A percentile compares a stretch with the other conserved stretches of the same genome.
Conservation (phyloP, 2,797 vertebrate genomes). For the Aldrovandia affinis region DNA sequence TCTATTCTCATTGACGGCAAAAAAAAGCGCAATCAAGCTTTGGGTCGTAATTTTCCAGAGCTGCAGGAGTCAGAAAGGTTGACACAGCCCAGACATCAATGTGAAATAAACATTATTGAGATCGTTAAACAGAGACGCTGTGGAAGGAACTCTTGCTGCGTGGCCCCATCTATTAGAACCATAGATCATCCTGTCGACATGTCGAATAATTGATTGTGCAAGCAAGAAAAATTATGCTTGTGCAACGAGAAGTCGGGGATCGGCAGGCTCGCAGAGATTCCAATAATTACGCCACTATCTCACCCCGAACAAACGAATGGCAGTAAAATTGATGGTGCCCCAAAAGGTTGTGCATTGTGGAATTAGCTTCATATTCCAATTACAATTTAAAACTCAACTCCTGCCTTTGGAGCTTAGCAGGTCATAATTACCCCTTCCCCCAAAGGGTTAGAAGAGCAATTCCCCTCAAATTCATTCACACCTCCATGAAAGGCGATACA, state of each 20-base stretch:
- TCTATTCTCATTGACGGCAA: neutral
- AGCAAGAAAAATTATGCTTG: slow-evolving; percentile 33
- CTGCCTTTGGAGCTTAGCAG: slow-evolving; percentile 33
- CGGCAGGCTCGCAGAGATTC: neutral
- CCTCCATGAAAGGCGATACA: slow-evolving; percentile 45
- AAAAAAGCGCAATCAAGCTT: neutral
- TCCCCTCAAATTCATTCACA: slow-evolving; percentile 58
- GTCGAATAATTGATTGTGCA: slow-evolving; percentile 18
- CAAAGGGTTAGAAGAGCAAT: slow-evolving; percentile 47
- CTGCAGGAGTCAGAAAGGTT: neutral
- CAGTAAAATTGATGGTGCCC: slow-evolving; percentile 43
- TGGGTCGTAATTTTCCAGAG: neutral
- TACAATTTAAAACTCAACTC: slow-evolving; percentile 51
- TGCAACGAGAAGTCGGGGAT: neutral
- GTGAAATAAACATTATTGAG: slow-evolving; percentile 12
- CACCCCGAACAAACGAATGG: slow-evolving; percentile 47
- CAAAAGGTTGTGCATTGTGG: slow-evolving; percentile 48
- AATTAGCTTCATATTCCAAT: slow-evolving; percentile 62
- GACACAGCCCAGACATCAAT: neutral
- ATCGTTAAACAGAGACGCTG: neutral
- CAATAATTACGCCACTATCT: slow-evolving; percentile 48
- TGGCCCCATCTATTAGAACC: slow-evolving; percentile 20
- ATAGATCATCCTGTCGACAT: neutral
- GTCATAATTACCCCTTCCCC: slow-evolving; percentile 45
- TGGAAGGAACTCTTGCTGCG: neutral